These are phyloP conservation scores for Aleiodes sp. DNA, from an alignment of 1,140 invertebrate species.

Conservation along the genomic window DNA sequence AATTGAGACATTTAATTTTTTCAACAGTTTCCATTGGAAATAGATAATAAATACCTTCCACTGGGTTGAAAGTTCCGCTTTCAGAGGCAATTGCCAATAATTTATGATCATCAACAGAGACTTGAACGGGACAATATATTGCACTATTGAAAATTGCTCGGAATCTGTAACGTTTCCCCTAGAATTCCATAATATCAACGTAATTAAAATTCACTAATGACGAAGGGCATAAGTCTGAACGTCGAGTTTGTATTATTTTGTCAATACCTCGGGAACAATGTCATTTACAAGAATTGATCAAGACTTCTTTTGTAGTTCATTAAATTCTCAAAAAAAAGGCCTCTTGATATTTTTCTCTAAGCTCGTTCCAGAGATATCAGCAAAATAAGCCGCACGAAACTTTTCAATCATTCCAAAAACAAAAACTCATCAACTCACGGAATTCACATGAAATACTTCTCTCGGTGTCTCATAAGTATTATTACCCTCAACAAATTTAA, in stretches of 20 bases:
- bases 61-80: conserved; percentile 67
- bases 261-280: neutral
- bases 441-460: conserved; percentile 67
- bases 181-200: conserved; percentile 30
- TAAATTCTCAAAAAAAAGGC: too few relatives aligned
- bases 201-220: too few relatives aligned
- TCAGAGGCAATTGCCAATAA: conserved; percentile 66
- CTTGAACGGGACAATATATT: conserved; percentile 61
- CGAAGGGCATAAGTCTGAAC: too few relatives aligned
- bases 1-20: conserved; percentile 6
- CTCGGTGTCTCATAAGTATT: conserved; percentile 62
- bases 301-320: too few relatives aligned
- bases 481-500: conserved; percentile 42
- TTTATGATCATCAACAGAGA: conserved; percentile 67
- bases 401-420: too few relatives aligned
- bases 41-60: conserved; percentile 32
- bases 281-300: too few relatives aligned
- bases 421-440: conserved; percentile 16
- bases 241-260: too few relatives aligned
- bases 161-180: conserved; percentile 64
- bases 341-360: too few relatives aligned
- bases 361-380: too few relatives aligned
- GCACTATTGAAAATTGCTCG: conserved; percentile 58
- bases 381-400: too few relatives aligned
- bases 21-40: neutral